Evolutionary conservation across 2,113 vertebrate species (phyloP).

Genomic region (Bagarius yarrelli): DNA sequence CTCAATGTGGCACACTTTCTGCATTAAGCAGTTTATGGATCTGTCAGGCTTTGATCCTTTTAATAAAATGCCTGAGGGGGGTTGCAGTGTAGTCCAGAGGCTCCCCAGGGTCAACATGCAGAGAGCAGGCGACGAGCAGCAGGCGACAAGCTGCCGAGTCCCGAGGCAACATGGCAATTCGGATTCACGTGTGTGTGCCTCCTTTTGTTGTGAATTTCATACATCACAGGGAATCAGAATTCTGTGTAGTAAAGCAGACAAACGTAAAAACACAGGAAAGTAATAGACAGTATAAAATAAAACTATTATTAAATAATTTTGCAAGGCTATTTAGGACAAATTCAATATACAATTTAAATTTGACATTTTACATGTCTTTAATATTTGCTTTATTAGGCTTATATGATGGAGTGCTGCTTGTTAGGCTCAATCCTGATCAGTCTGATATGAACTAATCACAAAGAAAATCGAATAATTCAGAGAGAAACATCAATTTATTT

Average conservation of each 20-base stretch:
- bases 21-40: constrained; percentile 7
- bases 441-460: background rate
- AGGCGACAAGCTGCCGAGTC: constrained; percentile 9
- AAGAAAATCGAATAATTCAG: background rate
- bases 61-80: constrained; percentile 1
- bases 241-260: background rate
- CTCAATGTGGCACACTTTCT: constrained; percentile 39
- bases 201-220: constrained; percentile 16
- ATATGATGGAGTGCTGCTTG: constrained; percentile 10
- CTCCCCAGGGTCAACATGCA: constrained; percentile 29
- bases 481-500: background rate
- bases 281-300: background rate
- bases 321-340: background rate
- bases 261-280: too few relatives aligned
- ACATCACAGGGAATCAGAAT: constrained; percentile 10
- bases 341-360: constrained; percentile 6
- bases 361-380: background rate
- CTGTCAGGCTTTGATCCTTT: constrained; percentile 24
- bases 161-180: constrained; percentile 3
- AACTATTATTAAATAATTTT: background rate
- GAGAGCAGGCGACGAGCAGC: too few relatives aligned
- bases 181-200: background rate
- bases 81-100: constrained; percentile 13
- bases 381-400: constrained; percentile 18
- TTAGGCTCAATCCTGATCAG: constrained; percentile 37